phyloP scores from a whole-genome alignment of 1,140 invertebrate genomes.

The Trachelipus rathkii region DNA sequence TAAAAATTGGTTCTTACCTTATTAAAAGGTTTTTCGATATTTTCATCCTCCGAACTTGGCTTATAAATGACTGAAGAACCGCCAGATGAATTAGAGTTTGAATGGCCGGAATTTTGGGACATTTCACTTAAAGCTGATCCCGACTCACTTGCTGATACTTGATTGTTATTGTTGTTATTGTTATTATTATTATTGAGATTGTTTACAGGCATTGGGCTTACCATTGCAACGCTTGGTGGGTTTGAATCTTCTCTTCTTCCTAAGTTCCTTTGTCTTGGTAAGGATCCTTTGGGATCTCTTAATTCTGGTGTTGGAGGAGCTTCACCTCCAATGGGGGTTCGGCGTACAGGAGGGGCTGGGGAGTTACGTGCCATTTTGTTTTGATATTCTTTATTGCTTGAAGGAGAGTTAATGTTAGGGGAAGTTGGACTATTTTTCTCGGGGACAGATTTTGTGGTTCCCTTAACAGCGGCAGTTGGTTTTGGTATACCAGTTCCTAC shows the following conservation, averaged over 20 bases:
- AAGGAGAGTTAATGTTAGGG: constrained; percentile 30
- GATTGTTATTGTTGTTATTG: constrained; percentile 29
- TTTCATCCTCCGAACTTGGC: constrained; percentile 41
- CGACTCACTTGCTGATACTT: constrained; percentile 38
- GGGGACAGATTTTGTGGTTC: constrained; percentile 55
- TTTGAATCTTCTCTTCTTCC: constrained; percentile 40
- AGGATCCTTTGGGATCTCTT: constrained; percentile 36
- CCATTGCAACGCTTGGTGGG: constrained; percentile 64
- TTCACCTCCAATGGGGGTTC: constrained; percentile 42
- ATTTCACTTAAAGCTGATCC: constrained; percentile 42
- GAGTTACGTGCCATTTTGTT: constrained; percentile 33
- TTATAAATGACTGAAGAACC: constrained; percentile 43
- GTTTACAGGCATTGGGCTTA: constrained; percentile 64
- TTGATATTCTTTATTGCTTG: constrained; percentile 34
- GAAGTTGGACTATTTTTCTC: constrained; percentile 19
- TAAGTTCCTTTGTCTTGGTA: constrained; percentile 43
- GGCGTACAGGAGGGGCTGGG: constrained; percentile 16
- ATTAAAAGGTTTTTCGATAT: constrained; percentile 23
- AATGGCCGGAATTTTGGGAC: constrained; percentile 40
- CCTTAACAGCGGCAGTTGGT: constrained; percentile 83
- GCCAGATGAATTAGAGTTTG: constrained; percentile 45
- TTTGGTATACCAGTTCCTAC: constrained; percentile 73
- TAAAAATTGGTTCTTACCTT: constrained; percentile 17
- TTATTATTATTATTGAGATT: constrained; percentile 23
- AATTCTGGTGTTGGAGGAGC: constrained; percentile 35